Evolutionary conservation across 2,888 invertebrate species (phyloP).

Genomic region (Drosophila meridionalis): DNA sequence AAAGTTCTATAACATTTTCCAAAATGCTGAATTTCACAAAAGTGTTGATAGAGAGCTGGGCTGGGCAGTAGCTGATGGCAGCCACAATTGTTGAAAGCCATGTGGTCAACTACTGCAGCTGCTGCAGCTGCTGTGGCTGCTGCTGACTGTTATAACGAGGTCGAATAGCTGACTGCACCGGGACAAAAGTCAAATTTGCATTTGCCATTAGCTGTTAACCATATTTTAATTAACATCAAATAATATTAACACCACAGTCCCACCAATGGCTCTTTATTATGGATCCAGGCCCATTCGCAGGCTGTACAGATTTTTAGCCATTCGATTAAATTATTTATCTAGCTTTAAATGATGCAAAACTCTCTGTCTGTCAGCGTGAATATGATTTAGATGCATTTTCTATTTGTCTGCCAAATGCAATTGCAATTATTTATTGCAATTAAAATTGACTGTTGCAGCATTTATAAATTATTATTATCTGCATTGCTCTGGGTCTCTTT

Average conservation of each 20-base stretch:
- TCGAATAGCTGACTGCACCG: slow-evolving; percentile 46
- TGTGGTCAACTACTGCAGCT: slow-evolving; percentile 47
- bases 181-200: slow-evolving; percentile 53
- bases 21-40: slow-evolving; percentile 32
- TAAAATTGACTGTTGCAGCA: background rate
- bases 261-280: slow-evolving; percentile 23
- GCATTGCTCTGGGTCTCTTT: background rate
- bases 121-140: slow-evolving; percentile 10
- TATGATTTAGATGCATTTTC: slow-evolving; percentile 1
- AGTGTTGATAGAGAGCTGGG: slow-evolving; percentile 4
- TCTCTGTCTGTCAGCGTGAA: background rate
- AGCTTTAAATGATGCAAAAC: slow-evolving; percentile 9
- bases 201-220: slow-evolving; percentile 64
- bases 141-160: slow-evolving; percentile 37
- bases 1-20: background rate
- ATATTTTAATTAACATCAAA: slow-evolving; percentile 67
- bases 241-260: slow-evolving; percentile 41
- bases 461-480: background rate
- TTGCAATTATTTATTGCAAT: slow-evolving; percentile 4
- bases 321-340: slow-evolving; percentile 18
- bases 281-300: slow-evolving; percentile 3
- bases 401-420: background rate
- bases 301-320: slow-evolving; percentile 6
- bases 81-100: slow-evolving; percentile 72
- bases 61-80: slow-evolving; percentile 8